Conservation (phyloP, 37 sponge, comb jelly and placozoan genomes). For the Oopsacas minuta region DNA sequence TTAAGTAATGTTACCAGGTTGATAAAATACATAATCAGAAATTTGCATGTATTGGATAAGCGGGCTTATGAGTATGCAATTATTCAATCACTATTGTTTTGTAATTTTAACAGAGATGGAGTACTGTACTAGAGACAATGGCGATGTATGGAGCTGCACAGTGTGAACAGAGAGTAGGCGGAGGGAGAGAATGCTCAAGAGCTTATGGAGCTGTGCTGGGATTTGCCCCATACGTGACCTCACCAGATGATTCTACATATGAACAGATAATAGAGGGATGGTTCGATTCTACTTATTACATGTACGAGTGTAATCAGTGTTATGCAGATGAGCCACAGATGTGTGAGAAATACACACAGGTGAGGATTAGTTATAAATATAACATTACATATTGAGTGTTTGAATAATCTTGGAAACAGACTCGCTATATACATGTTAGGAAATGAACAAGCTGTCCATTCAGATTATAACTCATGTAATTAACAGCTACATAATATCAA, state of each 20-base stretch:
- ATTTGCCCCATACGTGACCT: not conserved
- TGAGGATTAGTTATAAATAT: not conserved
- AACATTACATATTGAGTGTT: no score
- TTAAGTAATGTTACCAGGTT: not conserved
- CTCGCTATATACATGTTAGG: no score
- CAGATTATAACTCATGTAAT: no score
- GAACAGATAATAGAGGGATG: not conserved
- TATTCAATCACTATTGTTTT: not conserved
- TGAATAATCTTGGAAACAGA: no score
- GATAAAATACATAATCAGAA: not conserved
- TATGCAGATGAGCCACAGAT: not conserved
- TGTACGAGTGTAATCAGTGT: constrained; percentile 13
- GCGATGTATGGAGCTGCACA: not conserved
- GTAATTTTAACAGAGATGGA: not conserved
- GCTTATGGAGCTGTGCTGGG: not conserved
- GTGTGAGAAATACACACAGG: constrained; percentile 11
- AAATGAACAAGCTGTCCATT: no score
- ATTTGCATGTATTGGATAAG: no score
- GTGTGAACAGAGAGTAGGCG: not conserved
- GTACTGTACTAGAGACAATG: not conserved
- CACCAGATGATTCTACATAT: not conserved
- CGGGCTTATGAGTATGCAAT: no score
- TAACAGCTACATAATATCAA: no score
- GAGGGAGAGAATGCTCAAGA: not conserved
- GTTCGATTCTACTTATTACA: constrained; percentile 12